Evolutionary conservation across 2,888 invertebrate species (phyloP).

Genomic region (Tenodera sinensis): DNA sequence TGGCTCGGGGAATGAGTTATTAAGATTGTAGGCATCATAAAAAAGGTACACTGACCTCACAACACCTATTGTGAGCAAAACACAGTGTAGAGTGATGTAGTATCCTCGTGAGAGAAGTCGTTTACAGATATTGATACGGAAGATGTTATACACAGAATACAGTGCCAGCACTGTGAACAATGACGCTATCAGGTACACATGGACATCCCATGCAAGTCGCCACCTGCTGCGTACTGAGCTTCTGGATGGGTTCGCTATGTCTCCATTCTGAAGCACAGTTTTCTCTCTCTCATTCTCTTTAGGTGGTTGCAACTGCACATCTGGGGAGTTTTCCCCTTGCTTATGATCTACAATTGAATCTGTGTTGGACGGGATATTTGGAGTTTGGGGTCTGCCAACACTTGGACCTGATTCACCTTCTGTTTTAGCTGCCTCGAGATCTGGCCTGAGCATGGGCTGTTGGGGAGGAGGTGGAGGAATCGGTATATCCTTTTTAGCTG

Average conservation of each 20-base stretch:
- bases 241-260: slow-evolving; percentile 15
- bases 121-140: slow-evolving; percentile 80
- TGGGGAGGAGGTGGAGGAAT: slow-evolving; percentile 19
- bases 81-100: slow-evolving; percentile 79
- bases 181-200: slow-evolving; percentile 82
- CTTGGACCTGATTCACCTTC: slow-evolving; percentile 31
- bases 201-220: slow-evolving; percentile 87
- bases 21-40: slow-evolving; percentile 90
- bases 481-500: slow-evolving; percentile 17
- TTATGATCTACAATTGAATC: slow-evolving; percentile 17
- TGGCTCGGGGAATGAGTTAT: slow-evolving; percentile 69
- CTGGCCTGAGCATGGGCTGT: not conserved
- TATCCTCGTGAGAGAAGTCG: slow-evolving; percentile 85
- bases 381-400: slow-evolving; percentile 31
- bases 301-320: slow-evolving; percentile 43
- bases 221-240: slow-evolving; percentile 44
- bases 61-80: slow-evolving; percentile 77
- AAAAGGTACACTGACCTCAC: slow-evolving; percentile 82
- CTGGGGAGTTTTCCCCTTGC: slow-evolving; percentile 40
- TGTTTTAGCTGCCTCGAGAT: slow-evolving; percentile 27
- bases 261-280: not conserved
- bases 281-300: slow-evolving; percentile 32
- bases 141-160: slow-evolving; percentile 80
- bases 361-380: slow-evolving; percentile 34
- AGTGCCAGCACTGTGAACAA: slow-evolving; percentile 80